Percentiles rank a stretch among this genome's conserved stretches.
phyloP scores from a whole-genome alignment of 2,113 vertebrate species.

The Oreochromis spilurus region DNA sequence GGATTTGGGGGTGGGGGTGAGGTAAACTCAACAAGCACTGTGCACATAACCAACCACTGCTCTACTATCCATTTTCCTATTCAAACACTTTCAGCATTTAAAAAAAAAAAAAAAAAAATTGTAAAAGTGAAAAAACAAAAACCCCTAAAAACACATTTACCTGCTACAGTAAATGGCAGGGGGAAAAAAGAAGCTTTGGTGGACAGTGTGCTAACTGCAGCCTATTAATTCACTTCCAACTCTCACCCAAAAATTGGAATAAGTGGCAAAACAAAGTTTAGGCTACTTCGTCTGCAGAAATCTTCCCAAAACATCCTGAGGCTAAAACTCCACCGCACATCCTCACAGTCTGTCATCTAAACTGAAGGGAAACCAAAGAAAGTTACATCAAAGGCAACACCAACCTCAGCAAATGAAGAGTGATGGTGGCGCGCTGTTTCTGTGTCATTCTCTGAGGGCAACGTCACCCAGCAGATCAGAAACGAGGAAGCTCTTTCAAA shows the following conservation, averaged over 20 bases:
- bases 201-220: not conserved
- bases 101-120: not conserved
- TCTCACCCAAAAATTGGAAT: not conserved
- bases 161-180: not conserved
- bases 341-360: not conserved
- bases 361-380: not conserved
- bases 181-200: not conserved
- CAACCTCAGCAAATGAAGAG: not conserved
- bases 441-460: not conserved
- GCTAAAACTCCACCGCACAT: not conserved
- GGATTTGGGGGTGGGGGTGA: not conserved
- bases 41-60: not conserved
- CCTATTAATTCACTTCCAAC: not conserved
- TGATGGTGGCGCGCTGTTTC: not conserved
- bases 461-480: not conserved
- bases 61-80: not conserved
- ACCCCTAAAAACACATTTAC: not conserved
- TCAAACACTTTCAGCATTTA: not conserved
- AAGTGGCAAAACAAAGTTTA: not conserved
- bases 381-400: not conserved
- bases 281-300: not conserved
- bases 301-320: not conserved
- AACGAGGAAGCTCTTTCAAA: slow-evolving; percentile 22
- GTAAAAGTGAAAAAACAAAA: not conserved
- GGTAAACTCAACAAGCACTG: not conserved